Evolutionary conservation across 1,140 invertebrate species (phyloP), one percentile per base, ranked within the genome.

Genomic region (Centruroides vittatus): DNA sequence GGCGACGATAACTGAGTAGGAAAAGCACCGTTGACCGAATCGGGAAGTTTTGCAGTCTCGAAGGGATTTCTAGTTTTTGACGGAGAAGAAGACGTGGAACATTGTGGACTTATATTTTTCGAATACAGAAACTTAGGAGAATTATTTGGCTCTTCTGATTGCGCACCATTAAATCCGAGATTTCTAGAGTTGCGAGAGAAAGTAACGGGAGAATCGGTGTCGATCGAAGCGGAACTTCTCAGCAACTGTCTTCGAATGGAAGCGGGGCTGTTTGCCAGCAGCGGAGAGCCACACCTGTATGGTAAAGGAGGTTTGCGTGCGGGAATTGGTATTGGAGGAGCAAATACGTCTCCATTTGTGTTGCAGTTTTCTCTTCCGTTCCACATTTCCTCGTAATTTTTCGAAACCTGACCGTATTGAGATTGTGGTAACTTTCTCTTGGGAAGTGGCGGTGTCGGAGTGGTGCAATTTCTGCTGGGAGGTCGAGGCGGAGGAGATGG

Each of bases 291-390:
- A 13, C n/a, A n/a, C 52, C 47, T 59, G n/a, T 46, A 10, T 11
- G 52, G 3, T 5, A 53, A 6, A 5, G 60, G 63, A 8, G 57
- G 47, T 51, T 66, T 61, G 4, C 64, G 47, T 10, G 53, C 51
- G 23, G 66, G 66, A 12, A 64, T 61, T 12, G 65, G 65, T 13
- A 67, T 57, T 35, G 66, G 61, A 59, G 56, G 46, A 59, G 57
- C 46, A 54, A 55, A 48, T 35, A 23, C 34, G 47, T n/a, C 6
- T 41, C 47, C 11, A 50, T 36, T 13, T 5, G 49, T 35, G 35
- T 41, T n/a, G 12, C 10, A 7, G 34, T 50, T 23, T 12, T 35
- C 36, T 35, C 50, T 49, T 13, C 46, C 35, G 54, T 57, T 52
- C 52, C 50, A 59, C 4, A 60, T 59, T 36, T 55, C 61, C 36